Percentiles rank a stretch among this genome's conserved stretches.
phyloP scores from a whole-genome alignment of 2,888 invertebrate genomes.

The Ophraella communa region DNA sequence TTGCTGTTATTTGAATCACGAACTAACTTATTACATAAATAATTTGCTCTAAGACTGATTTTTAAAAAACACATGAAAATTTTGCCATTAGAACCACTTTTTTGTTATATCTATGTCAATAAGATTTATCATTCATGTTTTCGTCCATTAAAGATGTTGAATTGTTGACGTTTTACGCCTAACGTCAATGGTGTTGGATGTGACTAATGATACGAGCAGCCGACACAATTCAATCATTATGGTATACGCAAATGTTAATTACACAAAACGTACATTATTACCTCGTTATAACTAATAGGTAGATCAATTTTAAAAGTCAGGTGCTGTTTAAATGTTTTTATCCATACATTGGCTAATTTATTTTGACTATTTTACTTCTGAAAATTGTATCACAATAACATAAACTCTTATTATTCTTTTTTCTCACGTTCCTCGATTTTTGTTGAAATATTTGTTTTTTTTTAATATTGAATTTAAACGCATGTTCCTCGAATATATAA shows the following conservation, averaged over 20 bases:
- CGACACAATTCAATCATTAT: neutral
- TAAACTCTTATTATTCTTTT: too few relatives aligned
- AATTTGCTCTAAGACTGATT: neutral
- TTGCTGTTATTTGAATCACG: constrained; percentile 16
- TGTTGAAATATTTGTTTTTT: too few relatives aligned
- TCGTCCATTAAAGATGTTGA: constrained; percentile 17
- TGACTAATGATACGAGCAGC: neutral
- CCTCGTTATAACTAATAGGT: too few relatives aligned
- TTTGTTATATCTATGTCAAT: constrained; percentile 17
- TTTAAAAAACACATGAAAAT: neutral
- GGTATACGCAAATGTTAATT: neutral
- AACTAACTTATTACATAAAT: constrained; percentile 7
- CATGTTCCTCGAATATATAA: too few relatives aligned
- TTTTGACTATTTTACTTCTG: too few relatives aligned
- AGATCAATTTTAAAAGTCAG: too few relatives aligned
- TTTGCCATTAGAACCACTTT: constrained; percentile 22
- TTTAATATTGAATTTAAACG: too few relatives aligned
- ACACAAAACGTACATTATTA: too few relatives aligned
- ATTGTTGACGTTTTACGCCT: neutral
- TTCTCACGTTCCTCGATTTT: too few relatives aligned
- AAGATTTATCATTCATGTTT: constrained; percentile 32
- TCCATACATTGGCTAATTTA: too few relatives aligned
- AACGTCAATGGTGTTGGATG: neutral
- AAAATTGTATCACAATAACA: too few relatives aligned
- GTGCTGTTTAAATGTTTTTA: too few relatives aligned